Conservation (phyloP, 64 coral and sea anemone genomes). For the Montipora efflorescens region DNA sequence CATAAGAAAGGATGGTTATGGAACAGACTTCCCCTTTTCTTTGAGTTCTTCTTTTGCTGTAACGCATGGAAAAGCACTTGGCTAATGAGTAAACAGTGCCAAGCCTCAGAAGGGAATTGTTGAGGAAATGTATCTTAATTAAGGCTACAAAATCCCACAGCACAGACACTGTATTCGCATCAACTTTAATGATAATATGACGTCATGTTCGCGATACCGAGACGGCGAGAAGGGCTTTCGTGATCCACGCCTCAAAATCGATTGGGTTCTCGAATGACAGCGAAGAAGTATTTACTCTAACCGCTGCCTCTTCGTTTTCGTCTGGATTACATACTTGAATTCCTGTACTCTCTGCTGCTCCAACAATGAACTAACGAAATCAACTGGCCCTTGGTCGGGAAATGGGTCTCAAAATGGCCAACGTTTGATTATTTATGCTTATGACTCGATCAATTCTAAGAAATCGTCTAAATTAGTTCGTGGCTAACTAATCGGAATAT, state of each 20-base stretch:
- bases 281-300: conserved; percentile 8
- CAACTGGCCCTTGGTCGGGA: not conserved
- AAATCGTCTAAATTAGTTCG: not conserved
- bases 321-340: conserved; percentile 5
- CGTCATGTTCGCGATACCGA: conserved; percentile 42
- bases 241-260: conserved; percentile 28
- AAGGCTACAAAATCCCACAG: too few species aligned
- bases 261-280: conserved; percentile 28
- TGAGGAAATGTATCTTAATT: too few species aligned
- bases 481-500: not conserved
- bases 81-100: too few species aligned
- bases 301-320: not conserved
- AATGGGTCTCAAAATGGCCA: not conserved
- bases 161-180: too few species aligned
- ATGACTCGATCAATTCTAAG: not conserved
- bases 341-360: not conserved
- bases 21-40: too few species aligned
- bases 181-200: not conserved
- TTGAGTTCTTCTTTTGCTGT: too few species aligned
- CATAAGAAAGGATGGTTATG: not conserved
- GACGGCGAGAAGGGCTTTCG: not conserved
- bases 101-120: too few species aligned
- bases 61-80: too few species aligned
- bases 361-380: not conserved
- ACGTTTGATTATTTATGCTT: not conserved